Percentiles rank a stretch among this genome's conserved stretches.
Evolutionary conservation across 2,888 invertebrate species (phyloP).

Genomic region (Vannuccia rotundouncinata): DNA sequence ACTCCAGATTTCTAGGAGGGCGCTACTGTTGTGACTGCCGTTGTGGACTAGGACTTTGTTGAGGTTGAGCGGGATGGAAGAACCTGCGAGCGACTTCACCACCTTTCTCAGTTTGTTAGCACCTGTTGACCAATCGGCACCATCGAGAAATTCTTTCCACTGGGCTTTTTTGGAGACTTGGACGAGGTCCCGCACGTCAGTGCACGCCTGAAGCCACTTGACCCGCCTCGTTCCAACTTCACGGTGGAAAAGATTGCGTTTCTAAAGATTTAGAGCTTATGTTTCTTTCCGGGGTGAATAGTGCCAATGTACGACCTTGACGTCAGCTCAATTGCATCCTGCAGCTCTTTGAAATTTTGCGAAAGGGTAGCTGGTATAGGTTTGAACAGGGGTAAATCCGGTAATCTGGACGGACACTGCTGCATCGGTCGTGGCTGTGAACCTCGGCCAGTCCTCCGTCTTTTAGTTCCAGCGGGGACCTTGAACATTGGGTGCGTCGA

Average conservation of each 20-base stretch:
- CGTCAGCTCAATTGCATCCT: neutral
- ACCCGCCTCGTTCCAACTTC: neutral
- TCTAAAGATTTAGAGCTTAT: neutral
- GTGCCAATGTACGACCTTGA: neutral
- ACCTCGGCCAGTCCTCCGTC: no score
- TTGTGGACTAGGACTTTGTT: neutral
- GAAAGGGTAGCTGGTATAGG: no score
- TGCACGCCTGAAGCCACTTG: neutral
- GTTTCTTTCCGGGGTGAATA: neutral
- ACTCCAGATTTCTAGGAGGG: neutral
- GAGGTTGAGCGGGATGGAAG: neutral
- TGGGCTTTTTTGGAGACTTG: neutral
- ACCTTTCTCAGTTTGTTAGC: neutral
- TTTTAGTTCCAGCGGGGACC: no score
- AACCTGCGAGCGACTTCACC: neutral
- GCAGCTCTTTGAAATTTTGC: no score
- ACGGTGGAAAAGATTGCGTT: neutral
- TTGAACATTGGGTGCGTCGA: no score
- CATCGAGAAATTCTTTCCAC: neutral
- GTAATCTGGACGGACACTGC: no score
- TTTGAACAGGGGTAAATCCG: no score
- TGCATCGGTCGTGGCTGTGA: no score
- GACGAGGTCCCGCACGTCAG: neutral
- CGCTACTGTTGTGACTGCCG: neutral
- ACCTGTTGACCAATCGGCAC: neutral